Evolutionary conservation across 2,113 vertebrate genomes (phyloP).

Genomic region (Dromaius novaehollandiae): DNA sequence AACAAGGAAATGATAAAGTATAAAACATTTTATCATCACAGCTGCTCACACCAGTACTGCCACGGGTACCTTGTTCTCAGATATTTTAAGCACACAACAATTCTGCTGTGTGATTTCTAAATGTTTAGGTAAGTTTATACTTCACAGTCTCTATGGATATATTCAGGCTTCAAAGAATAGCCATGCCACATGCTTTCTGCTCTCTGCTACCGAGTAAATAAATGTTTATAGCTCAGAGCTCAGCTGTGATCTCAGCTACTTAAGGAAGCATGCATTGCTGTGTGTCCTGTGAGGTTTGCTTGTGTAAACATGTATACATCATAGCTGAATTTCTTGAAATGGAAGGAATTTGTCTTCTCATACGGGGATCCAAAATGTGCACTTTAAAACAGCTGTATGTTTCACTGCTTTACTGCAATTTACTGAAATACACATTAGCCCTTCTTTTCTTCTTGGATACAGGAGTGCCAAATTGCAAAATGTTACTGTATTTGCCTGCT

Average conservation of each 20-base stretch:
- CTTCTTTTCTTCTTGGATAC: neutral
- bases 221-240: neutral
- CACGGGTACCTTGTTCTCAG: neutral
- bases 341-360: neutral
- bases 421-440: fast-evolving
- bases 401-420: neutral
- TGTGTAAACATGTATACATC: neutral
- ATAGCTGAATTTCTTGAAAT: neutral
- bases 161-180: neutral
- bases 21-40: fast-evolving
- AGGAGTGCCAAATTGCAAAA: neutral
- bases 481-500: neutral
- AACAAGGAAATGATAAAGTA: fast-evolving
- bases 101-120: fast-evolving
- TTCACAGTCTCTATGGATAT: fast-evolving
- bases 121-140: fast-evolving
- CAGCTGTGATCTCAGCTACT: neutral
- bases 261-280: fast-evolving
- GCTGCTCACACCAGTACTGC: fast-evolving
- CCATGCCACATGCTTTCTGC: neutral
- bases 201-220: neutral
- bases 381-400: fast-evolving
- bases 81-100: fast-evolving
- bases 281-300: neutral
- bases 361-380: fast-evolving